A percentile compares a stretch with the other conserved stretches of the same genome.
Conservation (phyloP, 2,888 invertebrate species). For the Troides oblongomaculatus region DNA sequence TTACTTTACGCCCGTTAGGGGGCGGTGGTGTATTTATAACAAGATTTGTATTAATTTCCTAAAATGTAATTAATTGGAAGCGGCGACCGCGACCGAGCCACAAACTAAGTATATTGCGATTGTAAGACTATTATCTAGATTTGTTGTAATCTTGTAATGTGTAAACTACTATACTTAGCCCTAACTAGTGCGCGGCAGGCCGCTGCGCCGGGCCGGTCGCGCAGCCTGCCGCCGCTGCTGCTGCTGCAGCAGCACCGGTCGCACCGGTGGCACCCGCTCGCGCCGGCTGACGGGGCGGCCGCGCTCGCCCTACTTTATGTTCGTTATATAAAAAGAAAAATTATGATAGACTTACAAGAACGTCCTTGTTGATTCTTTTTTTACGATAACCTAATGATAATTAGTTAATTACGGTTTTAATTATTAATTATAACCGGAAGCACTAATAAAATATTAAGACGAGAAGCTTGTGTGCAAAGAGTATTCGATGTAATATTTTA, state of each 20-base stretch:
- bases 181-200: conserved; percentile 44
- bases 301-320: conserved; percentile 60
- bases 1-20: conserved; percentile 60
- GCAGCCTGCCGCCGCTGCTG: conserved; percentile 35
- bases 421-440: conserved; percentile 75
- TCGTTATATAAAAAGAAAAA: conserved; percentile 78
- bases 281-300: conserved; percentile 39
- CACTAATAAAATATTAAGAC: conserved; percentile 69
- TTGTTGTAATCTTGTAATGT: conserved; percentile 69
- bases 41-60: conserved; percentile 75
- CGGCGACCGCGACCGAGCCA: conserved; percentile 69
- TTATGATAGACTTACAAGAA: conserved; percentile 78
- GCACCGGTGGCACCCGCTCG: conserved; percentile 9
- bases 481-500: conserved; percentile 69
- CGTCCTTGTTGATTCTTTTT: conserved; percentile 76
- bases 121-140: conserved; percentile 79
- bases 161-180: conserved; percentile 68
- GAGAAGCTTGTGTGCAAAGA: conserved; percentile 74
- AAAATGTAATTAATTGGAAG: conserved; percentile 74
- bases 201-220: conserved; percentile 37
- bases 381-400: conserved; percentile 76
- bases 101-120: conserved; percentile 72
- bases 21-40: conserved; percentile 62
- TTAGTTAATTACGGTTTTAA: conserved; percentile 82
- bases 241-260: conserved; percentile 30